Percentiles rank a stretch among this genome's conserved stretches.
Evolutionary conservation across 2,888 invertebrate species (phyloP).

Genomic region (Epinotia ramella): DNA sequence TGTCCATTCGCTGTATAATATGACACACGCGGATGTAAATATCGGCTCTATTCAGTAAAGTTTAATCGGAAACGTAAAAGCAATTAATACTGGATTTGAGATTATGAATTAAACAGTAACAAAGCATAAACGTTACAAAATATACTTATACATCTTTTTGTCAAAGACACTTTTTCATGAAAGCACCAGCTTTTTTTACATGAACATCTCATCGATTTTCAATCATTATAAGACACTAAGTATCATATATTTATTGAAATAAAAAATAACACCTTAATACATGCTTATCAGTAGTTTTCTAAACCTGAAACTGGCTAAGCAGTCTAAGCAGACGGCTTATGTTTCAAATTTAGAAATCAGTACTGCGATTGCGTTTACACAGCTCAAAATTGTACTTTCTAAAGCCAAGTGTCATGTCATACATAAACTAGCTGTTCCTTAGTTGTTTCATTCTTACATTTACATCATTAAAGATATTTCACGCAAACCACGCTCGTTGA

Average conservation of each 20-base stretch:
- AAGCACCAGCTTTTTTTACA: constrained; percentile 28
- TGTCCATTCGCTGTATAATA: too few species aligned
- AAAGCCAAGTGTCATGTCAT: constrained; percentile 2
- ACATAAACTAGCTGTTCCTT: neutral
- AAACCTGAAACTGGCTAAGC: neutral
- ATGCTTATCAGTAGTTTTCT: constrained; percentile 8
- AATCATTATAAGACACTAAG: constrained; percentile 10
- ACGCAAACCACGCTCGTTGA: constrained; percentile 1
- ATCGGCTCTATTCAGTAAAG: neutral
- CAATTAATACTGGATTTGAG: constrained; percentile 25
- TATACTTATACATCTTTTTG: constrained; percentile 2
- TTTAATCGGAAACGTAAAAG: neutral
- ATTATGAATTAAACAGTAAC: constrained; percentile 18
- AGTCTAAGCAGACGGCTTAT: neutral
- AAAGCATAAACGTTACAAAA: constrained; percentile 15
- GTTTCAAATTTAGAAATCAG: constrained; percentile 1
- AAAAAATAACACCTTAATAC: neutral
- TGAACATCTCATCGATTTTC: constrained; percentile 17
- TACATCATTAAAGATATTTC: neutral
- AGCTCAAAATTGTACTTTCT: constrained; percentile 32
- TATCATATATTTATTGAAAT: constrained; percentile 8
- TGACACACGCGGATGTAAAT: too few species aligned
- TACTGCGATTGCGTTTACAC: constrained; percentile 18
- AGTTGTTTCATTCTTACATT: neutral
- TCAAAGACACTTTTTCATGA: constrained; percentile 5